These are phyloP conservation scores for Phoenicopterus ruber DNA, from an alignment of 2,113 vertebrate genomes.

Conservation along the genomic window DNA sequence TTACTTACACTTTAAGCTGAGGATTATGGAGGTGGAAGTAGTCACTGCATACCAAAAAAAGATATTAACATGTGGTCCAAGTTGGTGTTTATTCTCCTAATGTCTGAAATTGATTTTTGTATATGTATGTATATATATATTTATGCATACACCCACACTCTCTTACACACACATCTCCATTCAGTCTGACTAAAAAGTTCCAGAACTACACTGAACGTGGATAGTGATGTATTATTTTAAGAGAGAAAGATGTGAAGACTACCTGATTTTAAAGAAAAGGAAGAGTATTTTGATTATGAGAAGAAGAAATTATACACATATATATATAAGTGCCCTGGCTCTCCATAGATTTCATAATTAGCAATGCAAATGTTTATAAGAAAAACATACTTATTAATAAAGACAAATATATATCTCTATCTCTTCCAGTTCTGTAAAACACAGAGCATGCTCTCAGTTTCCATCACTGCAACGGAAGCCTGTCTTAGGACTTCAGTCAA, in stretches of 20 bases:
- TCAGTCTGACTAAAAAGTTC: background rate
- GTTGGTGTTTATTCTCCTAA: background rate
- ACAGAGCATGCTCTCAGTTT: background rate
- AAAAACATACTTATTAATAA: background rate
- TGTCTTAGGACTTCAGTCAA: background rate
- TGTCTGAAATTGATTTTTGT: background rate
- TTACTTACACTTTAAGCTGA: conserved; percentile 52
- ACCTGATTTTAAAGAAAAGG: background rate
- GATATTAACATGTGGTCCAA: background rate
- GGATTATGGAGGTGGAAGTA: conserved; percentile 12
- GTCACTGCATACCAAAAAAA: background rate
- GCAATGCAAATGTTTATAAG: background rate
- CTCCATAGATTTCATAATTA: background rate
- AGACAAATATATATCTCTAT: background rate
- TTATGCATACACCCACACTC: background rate
- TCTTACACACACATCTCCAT: background rate
- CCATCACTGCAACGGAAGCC: background rate
- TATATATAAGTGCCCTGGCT: background rate
- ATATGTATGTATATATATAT: background rate
- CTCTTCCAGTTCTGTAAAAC: background rate
- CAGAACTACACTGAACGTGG: background rate
- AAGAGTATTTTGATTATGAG: background rate
- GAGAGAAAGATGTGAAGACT: background rate
- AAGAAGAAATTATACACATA: background rate
- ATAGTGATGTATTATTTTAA: background rate